These are phyloP conservation scores for Medauroidea extradentata DNA, from an alignment of 1,140 invertebrate species.

Conservation along the genomic window DNA sequence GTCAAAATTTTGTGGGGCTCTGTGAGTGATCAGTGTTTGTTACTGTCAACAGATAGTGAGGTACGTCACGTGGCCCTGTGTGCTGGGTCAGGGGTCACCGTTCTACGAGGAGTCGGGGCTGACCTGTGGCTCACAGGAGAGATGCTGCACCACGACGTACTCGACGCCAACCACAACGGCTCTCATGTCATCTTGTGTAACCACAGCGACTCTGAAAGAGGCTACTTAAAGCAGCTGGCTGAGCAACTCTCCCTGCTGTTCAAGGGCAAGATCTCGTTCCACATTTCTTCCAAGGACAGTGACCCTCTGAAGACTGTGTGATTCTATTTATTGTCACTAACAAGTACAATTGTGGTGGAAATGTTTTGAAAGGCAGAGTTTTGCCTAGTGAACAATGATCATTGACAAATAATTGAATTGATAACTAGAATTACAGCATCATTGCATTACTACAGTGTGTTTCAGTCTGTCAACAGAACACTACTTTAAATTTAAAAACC, in stretches of 20 bases:
- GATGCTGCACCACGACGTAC: slow-evolving; percentile 92
- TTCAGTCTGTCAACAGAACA: no score
- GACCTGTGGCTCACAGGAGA: slow-evolving; percentile 90
- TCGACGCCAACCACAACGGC: slow-evolving; percentile 77
- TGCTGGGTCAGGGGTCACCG: slow-evolving; percentile 80
- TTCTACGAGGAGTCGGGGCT: slow-evolving; percentile 63
- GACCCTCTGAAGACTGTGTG: slow-evolving; percentile 62
- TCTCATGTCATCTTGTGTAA: slow-evolving; percentile 84
- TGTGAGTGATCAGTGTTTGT: no score
- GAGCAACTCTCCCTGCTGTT: slow-evolving; percentile 47
- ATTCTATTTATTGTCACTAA: no score
- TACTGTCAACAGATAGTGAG: slow-evolving; percentile 37
- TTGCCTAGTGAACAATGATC: no score
- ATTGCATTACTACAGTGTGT: no score
- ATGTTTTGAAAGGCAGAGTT: no score
- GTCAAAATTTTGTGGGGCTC: no score
- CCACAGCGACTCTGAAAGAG: slow-evolving; percentile 93
- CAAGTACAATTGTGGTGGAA: no score
- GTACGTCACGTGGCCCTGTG: slow-evolving; percentile 71
- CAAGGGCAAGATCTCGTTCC: slow-evolving; percentile 51
- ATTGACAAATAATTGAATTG: no score
- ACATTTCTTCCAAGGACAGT: slow-evolving; percentile 69
- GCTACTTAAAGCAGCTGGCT: slow-evolving; percentile 66
- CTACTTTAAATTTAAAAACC: no score
- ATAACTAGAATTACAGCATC: no score